Conservation (phyloP, 2,888 invertebrate species). For the Heliconius aoede region DNA sequence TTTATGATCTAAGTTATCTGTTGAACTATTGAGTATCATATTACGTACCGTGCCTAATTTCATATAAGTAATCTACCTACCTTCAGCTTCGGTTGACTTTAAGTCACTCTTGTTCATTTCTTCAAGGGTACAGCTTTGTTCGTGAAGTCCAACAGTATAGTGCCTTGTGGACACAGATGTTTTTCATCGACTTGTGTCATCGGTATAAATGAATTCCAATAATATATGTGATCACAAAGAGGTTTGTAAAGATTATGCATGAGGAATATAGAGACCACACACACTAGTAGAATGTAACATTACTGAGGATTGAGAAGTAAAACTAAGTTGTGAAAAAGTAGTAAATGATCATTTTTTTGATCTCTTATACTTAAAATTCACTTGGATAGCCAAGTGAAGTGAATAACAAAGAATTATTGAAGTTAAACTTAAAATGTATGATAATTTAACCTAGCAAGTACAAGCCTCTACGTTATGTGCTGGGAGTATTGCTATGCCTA, state of each 20-base stretch:
- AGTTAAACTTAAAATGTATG: conserved; percentile 23
- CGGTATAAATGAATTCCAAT: conserved; percentile 80
- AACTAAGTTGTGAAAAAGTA: background rate
- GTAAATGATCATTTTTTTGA: too few relatives aligned
- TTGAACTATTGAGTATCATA: too few relatives aligned
- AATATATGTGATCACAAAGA: conserved; percentile 76
- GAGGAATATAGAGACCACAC: conserved; percentile 77
- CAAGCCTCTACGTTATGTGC: conserved; percentile 32
- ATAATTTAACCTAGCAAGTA: conserved; percentile 38
- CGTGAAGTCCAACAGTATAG: conserved; percentile 67
- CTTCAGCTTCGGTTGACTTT: conserved; percentile 32
- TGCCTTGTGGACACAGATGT: conserved; percentile 78
- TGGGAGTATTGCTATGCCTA: conserved; percentile 76
- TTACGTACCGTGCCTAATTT: background rate
- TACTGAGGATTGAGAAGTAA: background rate
- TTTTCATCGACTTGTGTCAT: conserved; percentile 80
- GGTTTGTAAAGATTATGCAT: conserved; percentile 71
- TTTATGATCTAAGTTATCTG: too few relatives aligned
- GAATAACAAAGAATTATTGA: background rate
- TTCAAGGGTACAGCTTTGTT: conserved; percentile 78
- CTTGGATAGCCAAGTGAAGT: too few relatives aligned
- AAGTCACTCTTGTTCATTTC: conserved; percentile 59
- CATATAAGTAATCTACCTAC: background rate
- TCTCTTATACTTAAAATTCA: background rate
- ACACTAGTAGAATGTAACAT: conserved; percentile 58